Evolutionary conservation across 2,888 invertebrate species (phyloP).

Genomic region (Calephelis perditalis): DNA sequence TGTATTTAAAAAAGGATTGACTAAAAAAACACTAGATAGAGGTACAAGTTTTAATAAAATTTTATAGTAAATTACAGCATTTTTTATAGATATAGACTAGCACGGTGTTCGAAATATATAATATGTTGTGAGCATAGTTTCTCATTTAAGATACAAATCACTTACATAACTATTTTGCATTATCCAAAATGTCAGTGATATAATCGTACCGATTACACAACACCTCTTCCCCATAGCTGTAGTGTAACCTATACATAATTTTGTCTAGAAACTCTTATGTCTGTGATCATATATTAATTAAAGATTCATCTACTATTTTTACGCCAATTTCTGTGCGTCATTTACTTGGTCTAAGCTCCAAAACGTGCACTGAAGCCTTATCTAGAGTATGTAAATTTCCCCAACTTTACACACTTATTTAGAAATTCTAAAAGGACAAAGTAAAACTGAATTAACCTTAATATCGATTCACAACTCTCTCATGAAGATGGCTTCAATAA

Average conservation of each 20-base stretch:
- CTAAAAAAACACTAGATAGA: conserved; percentile 60
- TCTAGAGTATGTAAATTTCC: conserved; percentile 70
- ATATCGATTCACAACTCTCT: conserved; percentile 62
- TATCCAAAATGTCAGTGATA: conserved; percentile 38
- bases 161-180: conserved; percentile 49
- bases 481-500: conserved; percentile 47
- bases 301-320: conserved; percentile 32
- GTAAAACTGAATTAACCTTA: conserved; percentile 40
- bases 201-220: conserved; percentile 44
- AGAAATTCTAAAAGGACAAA: conserved; percentile 40
- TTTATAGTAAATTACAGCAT: conserved; percentile 73
- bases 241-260: conserved; percentile 53
- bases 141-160: conserved; percentile 49
- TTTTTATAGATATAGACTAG: conserved; percentile 69
- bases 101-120: conserved; percentile 70
- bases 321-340: conserved; percentile 62
- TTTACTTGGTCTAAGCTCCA: conserved; percentile 58
- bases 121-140: conserved; percentile 67
- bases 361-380: conserved; percentile 56
- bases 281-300: conserved; percentile 31
- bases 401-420: conserved; percentile 63
- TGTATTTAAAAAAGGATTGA: conserved; percentile 28
- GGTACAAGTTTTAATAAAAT: conserved; percentile 78
- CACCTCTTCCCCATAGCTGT: conserved; percentile 76
- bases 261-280: conserved; percentile 29